phyloP scores from a whole-genome alignment of 1,140 invertebrate species.

The Drosophila elegans region DNA sequence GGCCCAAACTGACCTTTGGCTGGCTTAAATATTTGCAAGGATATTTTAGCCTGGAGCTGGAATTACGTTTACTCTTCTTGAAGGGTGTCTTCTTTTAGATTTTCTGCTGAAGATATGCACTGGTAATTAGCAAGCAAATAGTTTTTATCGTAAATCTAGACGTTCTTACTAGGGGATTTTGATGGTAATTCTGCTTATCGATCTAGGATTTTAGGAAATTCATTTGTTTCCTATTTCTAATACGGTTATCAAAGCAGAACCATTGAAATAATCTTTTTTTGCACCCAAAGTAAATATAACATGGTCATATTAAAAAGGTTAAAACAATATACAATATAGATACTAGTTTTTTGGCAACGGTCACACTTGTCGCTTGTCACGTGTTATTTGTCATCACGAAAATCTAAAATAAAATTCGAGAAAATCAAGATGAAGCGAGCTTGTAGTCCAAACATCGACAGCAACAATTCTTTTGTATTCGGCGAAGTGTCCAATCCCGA shows the following conservation, averaged over 20 bases:
- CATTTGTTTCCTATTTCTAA: background rate
- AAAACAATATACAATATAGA: too few relatives aligned
- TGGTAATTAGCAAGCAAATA: slow-evolving; percentile 25
- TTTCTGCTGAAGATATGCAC: background rate
- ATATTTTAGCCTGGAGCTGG: slow-evolving; percentile 17
- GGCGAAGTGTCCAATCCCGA: slow-evolving; percentile 32
- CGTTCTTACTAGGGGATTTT: background rate
- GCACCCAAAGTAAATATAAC: background rate
- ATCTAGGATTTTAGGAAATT: background rate
- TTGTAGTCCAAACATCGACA: too few relatives aligned
- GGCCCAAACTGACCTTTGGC: slow-evolving; percentile 55
- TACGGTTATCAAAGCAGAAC: background rate
- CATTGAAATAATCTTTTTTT: background rate
- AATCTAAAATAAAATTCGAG: too few relatives aligned
- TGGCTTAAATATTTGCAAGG: slow-evolving; percentile 32
- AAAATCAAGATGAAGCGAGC: too few relatives aligned
- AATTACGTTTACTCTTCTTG: background rate
- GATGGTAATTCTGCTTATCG: slow-evolving; percentile 15
- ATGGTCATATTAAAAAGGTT: too few relatives aligned
- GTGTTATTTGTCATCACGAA: too few relatives aligned
- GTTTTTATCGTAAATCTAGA: slow-evolving; percentile 28
- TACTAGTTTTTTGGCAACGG: too few relatives aligned
- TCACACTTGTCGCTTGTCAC: too few relatives aligned
- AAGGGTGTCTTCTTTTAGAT: slow-evolving; percentile 9
- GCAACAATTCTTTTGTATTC: too few relatives aligned